Evolutionary conservation across 2,888 invertebrate species (phyloP).

Genomic region (Pediacus dermestoides): DNA sequence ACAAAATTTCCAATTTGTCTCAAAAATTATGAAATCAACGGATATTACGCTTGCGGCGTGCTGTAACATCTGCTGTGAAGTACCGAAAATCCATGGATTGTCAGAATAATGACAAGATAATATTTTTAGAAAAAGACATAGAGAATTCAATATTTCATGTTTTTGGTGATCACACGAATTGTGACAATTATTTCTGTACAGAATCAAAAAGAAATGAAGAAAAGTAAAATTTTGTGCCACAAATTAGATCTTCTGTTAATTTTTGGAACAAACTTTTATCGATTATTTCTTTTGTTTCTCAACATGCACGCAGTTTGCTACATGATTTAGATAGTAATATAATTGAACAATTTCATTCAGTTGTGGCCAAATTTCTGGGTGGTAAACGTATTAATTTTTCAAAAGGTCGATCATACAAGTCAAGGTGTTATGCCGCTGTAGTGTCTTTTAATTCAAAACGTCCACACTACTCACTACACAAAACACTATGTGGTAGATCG

Average conservation of each 20-base stretch:
- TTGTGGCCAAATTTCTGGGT: slow-evolving; percentile 20
- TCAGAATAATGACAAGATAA: background rate
- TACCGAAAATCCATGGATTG: background rate
- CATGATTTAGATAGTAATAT: slow-evolving; percentile 16
- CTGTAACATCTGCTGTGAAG: slow-evolving; percentile 6
- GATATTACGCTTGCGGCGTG: background rate
- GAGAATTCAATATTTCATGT: slow-evolving; percentile 9
- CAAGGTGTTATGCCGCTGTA: slow-evolving; percentile 15
- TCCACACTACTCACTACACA: background rate
- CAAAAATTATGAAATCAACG: background rate
- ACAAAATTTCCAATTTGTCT: background rate
- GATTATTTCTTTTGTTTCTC: too few relatives aligned
- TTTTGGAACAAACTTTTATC: too few relatives aligned
- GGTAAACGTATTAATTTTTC: slow-evolving; percentile 21
- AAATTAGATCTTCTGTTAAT: background rate
- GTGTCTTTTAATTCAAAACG: slow-evolving; percentile 18
- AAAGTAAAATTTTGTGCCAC: background rate
- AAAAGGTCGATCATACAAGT: slow-evolving; percentile 12
- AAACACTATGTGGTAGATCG: background rate
- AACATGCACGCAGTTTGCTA: slow-evolving; percentile 13
- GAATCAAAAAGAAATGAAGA: background rate
- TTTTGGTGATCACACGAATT: slow-evolving; percentile 11
- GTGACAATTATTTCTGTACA: slow-evolving; percentile 10
- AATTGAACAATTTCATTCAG: slow-evolving; percentile 21
- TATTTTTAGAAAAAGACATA: slow-evolving; percentile 5